Evolutionary conservation across 2,113 vertebrate species (phyloP).

Genomic region (Nannospalax galili): DNA sequence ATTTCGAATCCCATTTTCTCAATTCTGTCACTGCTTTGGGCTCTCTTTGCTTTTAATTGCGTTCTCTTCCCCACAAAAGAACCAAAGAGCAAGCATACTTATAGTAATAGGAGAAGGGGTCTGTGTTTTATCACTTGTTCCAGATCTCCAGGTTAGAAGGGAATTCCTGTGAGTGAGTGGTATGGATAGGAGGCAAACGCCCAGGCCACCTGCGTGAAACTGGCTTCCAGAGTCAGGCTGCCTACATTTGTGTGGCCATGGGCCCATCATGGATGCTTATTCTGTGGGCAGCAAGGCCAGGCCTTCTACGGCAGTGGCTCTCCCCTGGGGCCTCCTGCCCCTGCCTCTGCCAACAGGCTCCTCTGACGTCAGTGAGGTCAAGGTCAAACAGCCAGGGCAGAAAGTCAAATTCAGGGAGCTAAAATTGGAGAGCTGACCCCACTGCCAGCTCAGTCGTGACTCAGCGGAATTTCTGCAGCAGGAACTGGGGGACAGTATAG

Average conservation of each 20-base stretch:
- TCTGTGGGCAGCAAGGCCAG: not conserved
- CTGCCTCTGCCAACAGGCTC: not conserved
- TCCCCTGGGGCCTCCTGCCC: not conserved
- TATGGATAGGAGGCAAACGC: not conserved
- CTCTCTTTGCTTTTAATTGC: constrained; percentile 13
- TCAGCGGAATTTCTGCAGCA: not conserved
- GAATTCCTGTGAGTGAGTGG: not conserved
- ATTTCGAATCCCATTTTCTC: not conserved
- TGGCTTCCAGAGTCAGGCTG: not conserved
- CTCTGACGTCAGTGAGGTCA: not conserved
- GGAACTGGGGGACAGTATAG: not conserved
- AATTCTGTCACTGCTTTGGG: not conserved
- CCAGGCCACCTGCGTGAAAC: not conserved
- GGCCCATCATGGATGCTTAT: not conserved
- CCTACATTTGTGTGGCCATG: accelerated
- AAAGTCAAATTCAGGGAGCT: not conserved
- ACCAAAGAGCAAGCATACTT: not conserved
- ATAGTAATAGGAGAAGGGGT: not conserved
- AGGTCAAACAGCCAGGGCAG: not conserved
- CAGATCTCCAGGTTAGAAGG: not conserved
- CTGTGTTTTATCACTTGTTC: not conserved
- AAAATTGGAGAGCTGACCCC: not conserved
- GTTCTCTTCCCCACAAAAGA: not conserved
- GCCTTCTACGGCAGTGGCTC: not conserved
- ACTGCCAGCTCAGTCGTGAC: not conserved